Evolutionary conservation across 2,888 invertebrate genomes (phyloP).

Genomic region (Rotaria socialis): DNA sequence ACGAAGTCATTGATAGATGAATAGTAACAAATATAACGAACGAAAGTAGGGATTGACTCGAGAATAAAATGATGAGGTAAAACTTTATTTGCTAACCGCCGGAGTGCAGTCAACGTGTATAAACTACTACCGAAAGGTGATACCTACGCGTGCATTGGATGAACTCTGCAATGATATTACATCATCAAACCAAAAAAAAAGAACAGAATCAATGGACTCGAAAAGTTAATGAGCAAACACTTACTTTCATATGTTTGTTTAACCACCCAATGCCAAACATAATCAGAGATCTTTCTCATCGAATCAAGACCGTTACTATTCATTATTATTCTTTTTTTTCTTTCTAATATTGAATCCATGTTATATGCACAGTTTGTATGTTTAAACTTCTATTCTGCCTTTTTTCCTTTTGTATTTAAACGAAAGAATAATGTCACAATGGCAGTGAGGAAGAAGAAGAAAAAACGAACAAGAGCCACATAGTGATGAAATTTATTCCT

Average conservation of each 20-base stretch:
- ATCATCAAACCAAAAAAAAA: neutral
- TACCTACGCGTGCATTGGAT: neutral
- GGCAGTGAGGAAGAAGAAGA: no score
- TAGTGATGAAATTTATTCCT: no score
- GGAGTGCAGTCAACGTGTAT: neutral
- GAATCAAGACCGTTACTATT: neutral
- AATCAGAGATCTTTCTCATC: constrained; percentile 20
- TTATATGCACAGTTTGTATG: neutral
- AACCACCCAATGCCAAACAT: constrained; percentile 29
- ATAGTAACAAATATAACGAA: neutral
- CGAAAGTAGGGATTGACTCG: neutral
- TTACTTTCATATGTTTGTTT: constrained; percentile 36
- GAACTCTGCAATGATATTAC: neutral
- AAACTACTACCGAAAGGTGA: neutral
- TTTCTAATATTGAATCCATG: neutral
- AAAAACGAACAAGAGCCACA: no score
- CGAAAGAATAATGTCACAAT: no score
- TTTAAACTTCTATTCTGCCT: neutral
- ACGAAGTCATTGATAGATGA: neutral
- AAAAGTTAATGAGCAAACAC: neutral
- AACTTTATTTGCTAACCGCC: neutral
- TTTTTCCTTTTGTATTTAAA: no score
- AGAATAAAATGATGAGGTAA: neutral
- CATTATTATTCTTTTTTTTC: neutral
- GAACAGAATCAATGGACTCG: no score